Base-by-base conservation (phyloP, 2,113 vertebrate species). In the Larimichthys polyactis region DNA sequence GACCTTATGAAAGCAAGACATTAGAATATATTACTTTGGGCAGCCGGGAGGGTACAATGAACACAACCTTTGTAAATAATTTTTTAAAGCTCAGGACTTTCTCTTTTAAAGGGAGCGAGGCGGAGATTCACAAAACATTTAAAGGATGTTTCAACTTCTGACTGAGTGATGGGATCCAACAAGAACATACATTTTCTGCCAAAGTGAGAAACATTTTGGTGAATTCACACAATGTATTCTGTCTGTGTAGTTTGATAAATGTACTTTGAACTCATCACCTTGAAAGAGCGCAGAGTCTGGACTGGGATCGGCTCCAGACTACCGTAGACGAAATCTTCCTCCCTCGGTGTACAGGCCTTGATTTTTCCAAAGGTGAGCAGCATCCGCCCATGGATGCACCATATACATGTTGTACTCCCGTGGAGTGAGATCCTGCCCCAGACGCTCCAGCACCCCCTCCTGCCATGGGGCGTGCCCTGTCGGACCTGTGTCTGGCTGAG, bases 301-400 rank as follows among this genome's bases (percentile, higher is more conserved):
- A 99, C 96, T 24, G 97, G 95, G 83, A 98, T 97, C 14, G 96
- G 96, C 84, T 99, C 97, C 64, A 99, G 88, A 49, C 95, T 96
- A 65, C 96, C 95, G 1, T 99, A 99, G 8, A 98, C 95, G 82
- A 99, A 97, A 75, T 99, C 97, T 75, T 89, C 96, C 44, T 99
- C 97, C 86, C 89, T 96, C 0, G 97, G 97, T 0, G 97, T 99
- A 63, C 97, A 98, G 77, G 97, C 97, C 48, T 95, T 78, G 48
- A 98, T 96, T 85, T 99, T 96, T 19, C 97, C 97, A 44, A 99
- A 98, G 82, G 94, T 91, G 22, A 94, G 8, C 79, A 94, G 87
- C 97, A 98, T 98, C 62, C 96, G 94, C 0, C 97, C 97, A 0
- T 99, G 96, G 96, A 73, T 94, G 93, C 82, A 92, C 89, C 59